Percentiles rank a stretch among this genome's conserved stretches.
These are phyloP conservation scores for Ophioderma brevispina DNA, from an alignment of 35 echinoderm and acorn worm genomes.

Conservation along the genomic window DNA sequence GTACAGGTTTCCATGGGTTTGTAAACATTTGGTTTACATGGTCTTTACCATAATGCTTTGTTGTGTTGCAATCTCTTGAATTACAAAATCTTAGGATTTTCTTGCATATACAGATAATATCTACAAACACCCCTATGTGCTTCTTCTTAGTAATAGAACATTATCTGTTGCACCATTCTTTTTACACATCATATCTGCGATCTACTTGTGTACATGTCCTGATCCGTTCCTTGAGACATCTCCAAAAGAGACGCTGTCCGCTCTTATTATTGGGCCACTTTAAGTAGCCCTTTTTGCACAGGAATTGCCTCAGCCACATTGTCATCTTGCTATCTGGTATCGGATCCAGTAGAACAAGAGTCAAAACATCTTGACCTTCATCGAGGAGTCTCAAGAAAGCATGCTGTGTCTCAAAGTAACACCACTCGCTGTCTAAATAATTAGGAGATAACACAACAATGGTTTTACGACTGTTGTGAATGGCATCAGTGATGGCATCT, in stretches of 20 bases:
- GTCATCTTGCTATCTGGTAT: neutral
- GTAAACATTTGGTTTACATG: too few relatives aligned
- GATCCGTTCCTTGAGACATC: neutral
- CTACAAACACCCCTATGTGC: too few relatives aligned
- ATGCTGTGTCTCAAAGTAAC: too few relatives aligned
- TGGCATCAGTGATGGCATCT: neutral
- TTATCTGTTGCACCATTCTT: neutral
- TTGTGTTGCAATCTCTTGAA: too few relatives aligned
- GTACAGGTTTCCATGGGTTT: too few relatives aligned
- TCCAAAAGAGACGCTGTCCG: neutral
- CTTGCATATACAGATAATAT: too few relatives aligned
- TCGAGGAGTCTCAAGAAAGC: too few relatives aligned
- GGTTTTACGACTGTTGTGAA: neutral
- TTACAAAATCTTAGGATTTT: too few relatives aligned
- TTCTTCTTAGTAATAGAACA: too few relatives aligned
- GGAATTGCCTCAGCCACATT: neutral
- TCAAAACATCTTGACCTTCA: too few relatives aligned
- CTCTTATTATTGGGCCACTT: neutral
- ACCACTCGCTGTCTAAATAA: neutral
- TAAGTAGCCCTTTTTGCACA: neutral
- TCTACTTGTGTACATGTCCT: neutral
- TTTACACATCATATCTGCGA: neutral
- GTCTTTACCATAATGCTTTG: too few relatives aligned
- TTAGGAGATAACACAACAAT: neutral
- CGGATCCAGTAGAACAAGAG: neutral